A percentile compares a stretch with the other conserved stretches of the same genome.
Conservation (phyloP, 2,888 invertebrate genomes). For the Marasmarcha lunaedactyla region DNA sequence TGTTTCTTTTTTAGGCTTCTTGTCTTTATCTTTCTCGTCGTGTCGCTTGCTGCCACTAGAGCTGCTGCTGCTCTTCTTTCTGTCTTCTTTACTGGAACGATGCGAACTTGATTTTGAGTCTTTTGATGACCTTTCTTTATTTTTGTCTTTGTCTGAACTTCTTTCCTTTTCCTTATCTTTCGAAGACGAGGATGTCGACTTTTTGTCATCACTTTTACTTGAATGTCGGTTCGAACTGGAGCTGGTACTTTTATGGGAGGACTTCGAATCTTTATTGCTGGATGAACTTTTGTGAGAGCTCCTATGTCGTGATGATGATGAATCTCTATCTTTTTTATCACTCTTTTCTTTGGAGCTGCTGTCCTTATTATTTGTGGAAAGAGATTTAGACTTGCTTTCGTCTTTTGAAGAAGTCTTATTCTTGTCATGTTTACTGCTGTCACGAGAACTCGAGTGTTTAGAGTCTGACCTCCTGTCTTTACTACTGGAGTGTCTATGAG, state of each 20-base stretch:
- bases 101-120: constrained; percentile 45
- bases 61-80: constrained; percentile 26
- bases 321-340: constrained; percentile 36
- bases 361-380: constrained; percentile 21
- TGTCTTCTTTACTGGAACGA: constrained; percentile 57
- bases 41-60: constrained; percentile 26
- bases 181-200: constrained; percentile 36
- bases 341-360: constrained; percentile 30
- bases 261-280: constrained; percentile 40
- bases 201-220: constrained; percentile 48
- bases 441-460: constrained; percentile 46
- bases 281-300: constrained; percentile 45
- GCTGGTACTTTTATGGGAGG: constrained; percentile 37
- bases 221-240: constrained; percentile 39
- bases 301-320: constrained; percentile 25
- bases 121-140: constrained; percentile 35
- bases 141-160: constrained; percentile 30
- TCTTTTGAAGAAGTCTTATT: constrained; percentile 42
- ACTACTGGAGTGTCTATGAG: constrained; percentile 46
- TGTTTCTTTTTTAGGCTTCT: constrained; percentile 63
- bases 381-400: constrained; percentile 42
- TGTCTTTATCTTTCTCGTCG: constrained; percentile 53
- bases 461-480: constrained; percentile 50
- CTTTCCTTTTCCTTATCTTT: constrained; percentile 47
- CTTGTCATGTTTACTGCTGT: constrained; percentile 44